phyloP scores from a whole-genome alignment of 2,113 vertebrate genomes.

The Equus quagga region DNA sequence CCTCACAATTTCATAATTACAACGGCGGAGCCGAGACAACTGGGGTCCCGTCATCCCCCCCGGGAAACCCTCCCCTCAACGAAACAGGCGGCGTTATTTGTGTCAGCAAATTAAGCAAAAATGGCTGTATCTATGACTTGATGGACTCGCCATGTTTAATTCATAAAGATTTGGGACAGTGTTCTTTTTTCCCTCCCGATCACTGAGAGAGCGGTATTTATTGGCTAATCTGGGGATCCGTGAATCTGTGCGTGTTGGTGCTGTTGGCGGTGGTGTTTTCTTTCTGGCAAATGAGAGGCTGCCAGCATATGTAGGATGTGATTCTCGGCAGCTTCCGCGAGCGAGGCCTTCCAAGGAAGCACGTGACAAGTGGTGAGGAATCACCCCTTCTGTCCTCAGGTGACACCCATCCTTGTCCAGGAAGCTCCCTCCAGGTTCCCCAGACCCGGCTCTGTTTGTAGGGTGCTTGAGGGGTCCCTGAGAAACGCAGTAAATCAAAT shows the following conservation, averaged over 20 bases:
- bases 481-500: fast-evolving
- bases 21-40: not conserved
- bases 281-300: not conserved
- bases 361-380: fast-evolving
- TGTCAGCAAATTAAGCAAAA: not conserved
- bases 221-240: not conserved
- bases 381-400: not conserved
- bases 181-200: not conserved
- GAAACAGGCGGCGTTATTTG: not conserved
- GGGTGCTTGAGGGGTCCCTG: not conserved
- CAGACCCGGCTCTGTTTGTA: fast-evolving
- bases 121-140: not conserved
- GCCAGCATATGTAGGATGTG: fast-evolving
- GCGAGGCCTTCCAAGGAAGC: not conserved
- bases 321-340: fast-evolving
- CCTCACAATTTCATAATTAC: not conserved
- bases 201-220: fast-evolving
- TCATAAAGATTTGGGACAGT: not conserved
- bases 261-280: fast-evolving
- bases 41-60: not conserved
- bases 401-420: no score
- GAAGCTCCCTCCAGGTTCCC: not conserved
- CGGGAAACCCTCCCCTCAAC: not conserved
- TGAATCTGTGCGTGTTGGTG: no score
- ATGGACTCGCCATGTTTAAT: not conserved